phyloP scores from a whole-genome alignment of 92 coral and sea anemone genomes.

The Pocillopora meandrina region DNA sequence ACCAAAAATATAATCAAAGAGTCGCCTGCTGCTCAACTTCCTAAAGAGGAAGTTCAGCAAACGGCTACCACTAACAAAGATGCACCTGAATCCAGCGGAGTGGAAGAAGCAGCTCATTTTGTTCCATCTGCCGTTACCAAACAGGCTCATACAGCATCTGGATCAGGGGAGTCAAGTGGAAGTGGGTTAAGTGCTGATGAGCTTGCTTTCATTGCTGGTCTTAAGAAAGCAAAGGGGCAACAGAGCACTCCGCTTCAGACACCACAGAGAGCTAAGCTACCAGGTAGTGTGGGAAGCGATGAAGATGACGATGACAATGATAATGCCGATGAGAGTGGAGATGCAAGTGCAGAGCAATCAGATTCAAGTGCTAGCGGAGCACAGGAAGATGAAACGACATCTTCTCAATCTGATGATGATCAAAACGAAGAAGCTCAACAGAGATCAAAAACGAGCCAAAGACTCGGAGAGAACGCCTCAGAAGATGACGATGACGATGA shows the following conservation, averaged over 20 bases:
- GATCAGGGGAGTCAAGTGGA: conserved; percentile 41
- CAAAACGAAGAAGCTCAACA: conserved; percentile 14
- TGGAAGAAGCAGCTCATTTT: conserved; percentile 33
- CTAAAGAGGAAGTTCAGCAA: conserved; percentile 17
- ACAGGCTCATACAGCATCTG: conserved; percentile 37
- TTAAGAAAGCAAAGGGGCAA: conserved; percentile 72
- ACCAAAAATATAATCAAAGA: neutral
- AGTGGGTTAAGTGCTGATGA: conserved; percentile 83
- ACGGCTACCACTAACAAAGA: neutral
- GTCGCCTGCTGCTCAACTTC: neutral
- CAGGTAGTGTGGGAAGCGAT: conserved; percentile 87
- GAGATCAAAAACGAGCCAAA: conserved; percentile 17
- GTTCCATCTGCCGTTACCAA: conserved; percentile 33
- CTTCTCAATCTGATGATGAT: conserved; percentile 36
- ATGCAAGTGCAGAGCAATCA: conserved; percentile 28
- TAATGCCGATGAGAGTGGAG: conserved; percentile 36
- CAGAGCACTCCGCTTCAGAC: conserved; percentile 38
- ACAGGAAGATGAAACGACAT: conserved; percentile 19
- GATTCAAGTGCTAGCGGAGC: conserved; percentile 50
- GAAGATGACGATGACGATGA: conserved; percentile 55
- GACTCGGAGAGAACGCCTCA: conserved; percentile 42
- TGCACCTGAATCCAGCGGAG: conserved; percentile 21
- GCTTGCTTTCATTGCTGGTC: conserved; percentile 87
- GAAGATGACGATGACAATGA: conserved; percentile 55
- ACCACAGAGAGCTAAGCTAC: conserved; percentile 53